Evolutionary conservation across 2,797 vertebrate genomes (phyloP).

Genomic region (Neoniphon sammara): DNA sequence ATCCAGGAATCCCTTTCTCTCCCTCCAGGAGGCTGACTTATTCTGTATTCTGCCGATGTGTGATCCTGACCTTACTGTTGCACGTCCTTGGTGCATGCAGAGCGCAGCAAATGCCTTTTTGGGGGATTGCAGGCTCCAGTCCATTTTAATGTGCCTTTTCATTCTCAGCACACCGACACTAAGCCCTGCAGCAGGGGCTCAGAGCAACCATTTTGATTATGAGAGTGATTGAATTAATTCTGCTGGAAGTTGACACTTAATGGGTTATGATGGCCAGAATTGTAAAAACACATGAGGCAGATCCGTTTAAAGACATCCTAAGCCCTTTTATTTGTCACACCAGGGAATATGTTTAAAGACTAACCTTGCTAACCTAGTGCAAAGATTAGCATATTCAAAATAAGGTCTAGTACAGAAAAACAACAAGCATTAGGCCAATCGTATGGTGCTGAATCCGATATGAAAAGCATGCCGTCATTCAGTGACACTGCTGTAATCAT

Average conservation of each 20-base stretch:
- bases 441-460: conserved; percentile 4
- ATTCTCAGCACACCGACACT: conserved; percentile 67
- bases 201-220: conserved; percentile 78
- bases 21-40: conserved; percentile 67
- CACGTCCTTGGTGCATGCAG: conserved; percentile 82
- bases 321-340: conserved; percentile 58
- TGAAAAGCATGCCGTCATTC: not conserved
- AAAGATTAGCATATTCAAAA: conserved; percentile 45
- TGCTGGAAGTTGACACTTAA: conserved; percentile 73
- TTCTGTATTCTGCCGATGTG: conserved; percentile 78
- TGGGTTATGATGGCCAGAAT: conserved; percentile 71
- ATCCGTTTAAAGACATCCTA: conserved; percentile 68
- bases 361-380: conserved; percentile 53
- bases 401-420: conserved; percentile 23
- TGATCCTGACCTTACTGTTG: conserved; percentile 82
- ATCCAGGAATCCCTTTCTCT: conserved; percentile 60
- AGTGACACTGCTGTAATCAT: not conserved
- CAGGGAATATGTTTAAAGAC: conserved; percentile 51
- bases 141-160: conserved; percentile 79
- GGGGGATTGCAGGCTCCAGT: conserved; percentile 75
- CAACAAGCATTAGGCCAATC: conserved; percentile 11
- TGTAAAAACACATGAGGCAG: conserved; percentile 63
- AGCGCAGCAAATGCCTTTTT: conserved; percentile 79
- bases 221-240: conserved; percentile 77
- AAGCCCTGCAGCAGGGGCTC: conserved; percentile 69